phyloP scores from a whole-genome alignment of 2,797 vertebrate species.

The Bradypodion ventrale region DNA sequence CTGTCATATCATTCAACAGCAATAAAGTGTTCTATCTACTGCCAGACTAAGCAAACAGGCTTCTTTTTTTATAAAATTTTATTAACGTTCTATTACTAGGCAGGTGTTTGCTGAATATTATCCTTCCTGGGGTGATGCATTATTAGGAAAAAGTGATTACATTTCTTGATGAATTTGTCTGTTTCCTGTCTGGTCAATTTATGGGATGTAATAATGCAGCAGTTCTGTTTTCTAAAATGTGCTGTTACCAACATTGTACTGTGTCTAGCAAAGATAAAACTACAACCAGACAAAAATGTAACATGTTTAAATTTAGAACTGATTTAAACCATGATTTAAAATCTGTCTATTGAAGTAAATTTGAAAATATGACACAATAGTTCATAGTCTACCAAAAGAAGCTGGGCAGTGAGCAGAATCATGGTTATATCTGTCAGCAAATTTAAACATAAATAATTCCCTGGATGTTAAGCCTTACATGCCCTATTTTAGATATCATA shows the following conservation, averaged over 20 bases:
- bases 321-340: conserved; percentile 6
- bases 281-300: not conserved
- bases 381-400: not conserved
- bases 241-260: not conserved
- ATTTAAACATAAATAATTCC: not conserved
- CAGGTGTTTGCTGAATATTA: not conserved
- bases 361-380: not conserved
- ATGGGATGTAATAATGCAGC: not conserved
- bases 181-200: conserved; percentile 5
- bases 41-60: not conserved
- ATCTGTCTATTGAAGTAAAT: not conserved
- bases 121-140: not conserved
- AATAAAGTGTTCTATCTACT: not conserved
- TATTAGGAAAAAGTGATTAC: conserved; percentile 10
- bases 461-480: not conserved
- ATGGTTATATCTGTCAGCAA: not conserved
- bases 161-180: not conserved
- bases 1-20: not conserved
- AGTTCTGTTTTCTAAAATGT: not conserved
- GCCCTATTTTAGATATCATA: not conserved
- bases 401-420: no score
- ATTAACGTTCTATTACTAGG: not conserved
- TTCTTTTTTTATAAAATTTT: not conserved
- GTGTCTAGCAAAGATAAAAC: conserved; percentile 9
- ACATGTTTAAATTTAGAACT: not conserved